phyloP scores from a whole-genome alignment of 2,888 invertebrate genomes.

The Cremastinae sp. region DNA sequence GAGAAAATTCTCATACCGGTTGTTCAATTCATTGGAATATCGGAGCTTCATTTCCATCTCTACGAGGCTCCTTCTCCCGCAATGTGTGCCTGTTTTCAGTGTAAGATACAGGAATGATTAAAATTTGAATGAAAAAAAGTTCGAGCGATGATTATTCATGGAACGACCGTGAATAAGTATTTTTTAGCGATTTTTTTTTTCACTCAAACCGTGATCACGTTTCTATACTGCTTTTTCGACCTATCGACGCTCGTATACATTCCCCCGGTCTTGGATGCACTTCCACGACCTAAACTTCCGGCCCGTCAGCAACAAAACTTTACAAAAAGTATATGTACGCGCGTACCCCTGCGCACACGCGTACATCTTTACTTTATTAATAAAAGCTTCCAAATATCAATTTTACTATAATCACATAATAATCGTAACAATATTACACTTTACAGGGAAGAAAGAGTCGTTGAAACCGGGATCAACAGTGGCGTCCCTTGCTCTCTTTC shows the following conservation, averaged over 20 bases:
- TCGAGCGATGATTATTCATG: neutral
- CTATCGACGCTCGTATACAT: slow-evolving; percentile 4
- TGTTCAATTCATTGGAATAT: no score
- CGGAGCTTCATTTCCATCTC: no score
- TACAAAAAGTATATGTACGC: slow-evolving; percentile 57
- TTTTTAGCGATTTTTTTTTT: neutral
- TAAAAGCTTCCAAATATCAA: slow-evolving; percentile 70
- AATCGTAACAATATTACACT: slow-evolving; percentile 70
- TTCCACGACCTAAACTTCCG: slow-evolving; percentile 6
- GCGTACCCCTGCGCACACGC: slow-evolving; percentile 48
- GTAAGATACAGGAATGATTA: no score
- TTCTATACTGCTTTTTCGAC: neutral
- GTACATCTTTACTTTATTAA: slow-evolving; percentile 65
- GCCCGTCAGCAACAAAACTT: slow-evolving; percentile 47
- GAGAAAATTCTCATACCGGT: no score
- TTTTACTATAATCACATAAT: slow-evolving; percentile 68
- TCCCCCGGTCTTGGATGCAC: neutral
- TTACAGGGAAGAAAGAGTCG: slow-evolving; percentile 48
- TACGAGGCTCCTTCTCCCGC: no score
- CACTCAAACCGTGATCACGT: slow-evolving; percentile 1
- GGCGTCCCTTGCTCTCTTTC: slow-evolving; percentile 24
- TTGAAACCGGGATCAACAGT: slow-evolving; percentile 64
- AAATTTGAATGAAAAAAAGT: neutral
- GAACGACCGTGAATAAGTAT: neutral
- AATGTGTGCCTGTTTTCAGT: no score